These are phyloP conservation scores for Lycocorax pyrrhopterus DNA, from an alignment of 2,113 vertebrate species.

Conservation along the genomic window DNA sequence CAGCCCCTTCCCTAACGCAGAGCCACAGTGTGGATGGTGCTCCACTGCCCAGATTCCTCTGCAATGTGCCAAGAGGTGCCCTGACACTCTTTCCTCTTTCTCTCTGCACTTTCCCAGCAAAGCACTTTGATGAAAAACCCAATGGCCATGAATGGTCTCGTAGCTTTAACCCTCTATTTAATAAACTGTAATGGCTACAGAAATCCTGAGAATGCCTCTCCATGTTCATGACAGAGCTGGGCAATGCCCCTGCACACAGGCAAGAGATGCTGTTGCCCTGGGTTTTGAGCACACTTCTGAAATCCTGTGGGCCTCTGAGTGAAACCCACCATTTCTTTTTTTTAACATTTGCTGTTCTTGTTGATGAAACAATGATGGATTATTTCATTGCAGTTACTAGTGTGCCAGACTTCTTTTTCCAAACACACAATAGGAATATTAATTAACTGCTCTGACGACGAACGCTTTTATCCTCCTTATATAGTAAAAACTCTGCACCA, in stretches of 20 bases:
- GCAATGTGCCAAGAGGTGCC: rapidly evolving
- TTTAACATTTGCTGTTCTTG: not conserved
- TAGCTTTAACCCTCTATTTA: not conserved
- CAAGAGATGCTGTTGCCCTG: rapidly evolving
- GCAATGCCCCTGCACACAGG: not conserved
- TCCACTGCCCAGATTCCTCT: not conserved
- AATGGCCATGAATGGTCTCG: rapidly evolving
- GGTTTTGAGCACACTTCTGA: not conserved
- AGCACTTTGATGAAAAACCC: not conserved
- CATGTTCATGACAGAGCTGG: rapidly evolving
- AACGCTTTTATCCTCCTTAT: constrained; percentile 15
- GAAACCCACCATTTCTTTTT: not conserved
- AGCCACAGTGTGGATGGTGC: rapidly evolving
- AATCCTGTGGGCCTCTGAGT: not conserved
- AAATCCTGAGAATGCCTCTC: not conserved
- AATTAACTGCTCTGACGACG: not conserved
- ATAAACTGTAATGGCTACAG: not conserved
- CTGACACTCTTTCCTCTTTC: not conserved
- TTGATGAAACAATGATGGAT: constrained; percentile 26
- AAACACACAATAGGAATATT: constrained; percentile 41
- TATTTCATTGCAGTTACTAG: not conserved
- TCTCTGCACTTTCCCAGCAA: not conserved
- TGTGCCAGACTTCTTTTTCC: not conserved
- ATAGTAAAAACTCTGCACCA: constrained; percentile 26
- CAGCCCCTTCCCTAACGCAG: rapidly evolving